A percentile compares a stretch with the other conserved stretches of the same genome.
Conservation (phyloP, 2,113 vertebrate genomes). For the Antechinus flavipes region DNA sequence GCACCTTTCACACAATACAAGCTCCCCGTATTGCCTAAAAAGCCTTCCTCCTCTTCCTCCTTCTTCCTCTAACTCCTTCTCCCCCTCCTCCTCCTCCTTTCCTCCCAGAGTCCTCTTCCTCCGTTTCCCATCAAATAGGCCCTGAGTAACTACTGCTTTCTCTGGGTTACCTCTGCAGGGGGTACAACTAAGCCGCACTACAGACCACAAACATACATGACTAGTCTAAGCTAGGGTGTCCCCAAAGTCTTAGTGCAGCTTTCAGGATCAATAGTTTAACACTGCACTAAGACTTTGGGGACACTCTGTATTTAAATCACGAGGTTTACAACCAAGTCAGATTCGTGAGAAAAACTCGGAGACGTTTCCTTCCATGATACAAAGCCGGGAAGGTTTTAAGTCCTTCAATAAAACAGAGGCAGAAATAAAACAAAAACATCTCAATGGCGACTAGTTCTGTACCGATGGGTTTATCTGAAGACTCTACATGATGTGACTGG, state of each 20-base stretch:
- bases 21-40: too few species aligned
- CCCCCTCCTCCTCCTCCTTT: too few species aligned
- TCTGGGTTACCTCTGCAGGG: neutral
- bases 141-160: too few species aligned
- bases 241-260: neutral
- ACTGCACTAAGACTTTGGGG: neutral
- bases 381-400: neutral
- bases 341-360: neutral
- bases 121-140: neutral
- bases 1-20: neutral
- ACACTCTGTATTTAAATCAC: neutral
- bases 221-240: neutral
- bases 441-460: neutral
- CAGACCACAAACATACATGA: neutral
- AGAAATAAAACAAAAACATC: neutral
- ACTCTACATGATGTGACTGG: neutral
- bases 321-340: neutral
- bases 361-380: neutral
- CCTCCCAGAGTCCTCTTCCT: too few species aligned
- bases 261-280: neutral
- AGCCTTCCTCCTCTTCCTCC: neutral
- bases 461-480: neutral
- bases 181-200: neutral
- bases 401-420: too few species aligned
- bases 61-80: too few species aligned